Percentiles rank a stretch among this genome's conserved stretches.
Conservation (phyloP, 2,888 invertebrate species). For the Melanchra persicariae region DNA sequence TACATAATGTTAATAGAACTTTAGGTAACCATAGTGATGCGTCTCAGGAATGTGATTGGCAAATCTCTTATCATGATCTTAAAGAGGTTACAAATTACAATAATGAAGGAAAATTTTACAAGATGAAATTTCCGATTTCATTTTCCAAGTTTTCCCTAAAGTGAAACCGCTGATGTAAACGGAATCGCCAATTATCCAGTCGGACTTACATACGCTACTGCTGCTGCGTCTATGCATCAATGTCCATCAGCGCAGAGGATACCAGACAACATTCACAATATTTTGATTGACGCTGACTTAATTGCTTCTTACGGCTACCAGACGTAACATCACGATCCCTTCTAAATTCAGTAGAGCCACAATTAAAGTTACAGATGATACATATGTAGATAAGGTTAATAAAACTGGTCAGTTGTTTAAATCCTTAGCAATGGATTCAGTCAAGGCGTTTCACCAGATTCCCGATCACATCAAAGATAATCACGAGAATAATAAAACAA, state of each 20-base stretch:
- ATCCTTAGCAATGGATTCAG: slow-evolving; percentile 6
- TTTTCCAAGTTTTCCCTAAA: slow-evolving; percentile 33
- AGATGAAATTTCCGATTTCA: neutral
- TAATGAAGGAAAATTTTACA: neutral
- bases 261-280: slow-evolving; percentile 52
- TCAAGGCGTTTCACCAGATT: slow-evolving; percentile 14
- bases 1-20: slow-evolving; percentile 48
- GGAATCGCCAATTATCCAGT: slow-evolving; percentile 41
- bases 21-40: slow-evolving; percentile 8
- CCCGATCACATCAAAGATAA: slow-evolving; percentile 33
- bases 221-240: slow-evolving; percentile 33
- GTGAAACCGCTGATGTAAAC: slow-evolving; percentile 31
- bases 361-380: slow-evolving; percentile 41
- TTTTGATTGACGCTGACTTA: slow-evolving; percentile 57
- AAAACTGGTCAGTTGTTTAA: slow-evolving; percentile 6
- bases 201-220: slow-evolving; percentile 19
- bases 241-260: slow-evolving; percentile 49
- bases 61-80: slow-evolving; percentile 8
- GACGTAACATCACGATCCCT: slow-evolving; percentile 48
- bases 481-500: slow-evolving; percentile 31
- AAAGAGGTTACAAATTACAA: neutral
- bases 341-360: slow-evolving; percentile 27
- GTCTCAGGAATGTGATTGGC: neutral
- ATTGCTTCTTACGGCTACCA: slow-evolving; percentile 48
- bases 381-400: slow-evolving; percentile 19